Evolutionary conservation across 2,113 vertebrate genomes (phyloP).

Genomic region (Melospiza melodia): DNA sequence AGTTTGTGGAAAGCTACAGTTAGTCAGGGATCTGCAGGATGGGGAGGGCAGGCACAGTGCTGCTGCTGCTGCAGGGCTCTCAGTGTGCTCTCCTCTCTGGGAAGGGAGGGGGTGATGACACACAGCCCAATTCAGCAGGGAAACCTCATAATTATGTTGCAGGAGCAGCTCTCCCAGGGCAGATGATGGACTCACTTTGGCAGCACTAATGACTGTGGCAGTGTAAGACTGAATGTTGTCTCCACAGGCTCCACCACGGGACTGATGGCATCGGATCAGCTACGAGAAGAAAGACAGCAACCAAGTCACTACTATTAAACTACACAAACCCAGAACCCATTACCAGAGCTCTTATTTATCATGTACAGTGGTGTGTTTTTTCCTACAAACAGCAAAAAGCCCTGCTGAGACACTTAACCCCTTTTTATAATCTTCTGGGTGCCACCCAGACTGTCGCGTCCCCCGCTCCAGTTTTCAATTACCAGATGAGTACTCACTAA

Average conservation of each 20-base stretch:
- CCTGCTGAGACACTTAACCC: conserved; percentile 72
- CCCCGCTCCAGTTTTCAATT: conserved; percentile 75
- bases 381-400: conserved; percentile 72
- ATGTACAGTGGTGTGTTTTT: conserved; percentile 59
- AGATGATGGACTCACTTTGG: conserved; percentile 87
- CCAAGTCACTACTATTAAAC: conserved; percentile 68
- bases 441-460: conserved; percentile 73
- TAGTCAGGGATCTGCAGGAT: background rate
- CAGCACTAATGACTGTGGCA: conserved; percentile 97
- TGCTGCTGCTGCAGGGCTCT: background rate
- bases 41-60: background rate
- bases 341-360: conserved; percentile 71
- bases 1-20: background rate
- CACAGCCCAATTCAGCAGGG: conserved; percentile 26
- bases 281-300: conserved; percentile 67
- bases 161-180: conserved; percentile 27
- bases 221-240: conserved; percentile 98
- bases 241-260: conserved; percentile 95
- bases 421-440: conserved; percentile 78
- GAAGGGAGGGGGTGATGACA: background rate
- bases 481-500: conserved; percentile 69
- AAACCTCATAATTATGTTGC: conserved; percentile 24
- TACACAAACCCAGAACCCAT: conserved; percentile 67
- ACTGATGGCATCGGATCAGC: conserved; percentile 98
- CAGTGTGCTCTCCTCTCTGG: background rate